Evolutionary conservation across 1,140 invertebrate species (phyloP), one percentile per base, ranked within the genome.

Genomic region (Protaetia brevitarsis): DNA sequence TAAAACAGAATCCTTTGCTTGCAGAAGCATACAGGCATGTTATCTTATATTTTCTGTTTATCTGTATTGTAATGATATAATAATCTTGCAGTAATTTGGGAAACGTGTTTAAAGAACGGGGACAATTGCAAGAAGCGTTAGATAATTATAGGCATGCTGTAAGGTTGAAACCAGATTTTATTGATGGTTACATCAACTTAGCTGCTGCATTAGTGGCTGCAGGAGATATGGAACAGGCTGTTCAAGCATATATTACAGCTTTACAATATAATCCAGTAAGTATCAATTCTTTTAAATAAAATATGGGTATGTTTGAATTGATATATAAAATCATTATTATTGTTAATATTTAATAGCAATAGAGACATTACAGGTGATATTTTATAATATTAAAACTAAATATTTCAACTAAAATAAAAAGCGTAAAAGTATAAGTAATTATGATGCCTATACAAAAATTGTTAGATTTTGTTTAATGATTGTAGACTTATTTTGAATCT

Each of bases 181-280:
- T 99, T 74, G 97, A 99, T 87, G 97, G 97, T n/a, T 99, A 99
- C 79, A 99, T 99, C 73, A 99, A 99, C 82, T 81, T 99, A 67
- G 97, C 97, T 2, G 96, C 97, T 28, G 97, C 97, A 19, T 83
- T 99, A 2, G 97, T 99, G 11, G 96, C 97, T 66, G 95, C 96
- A 19, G 95, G 96, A 23, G 97, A 99, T 77, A 97, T 99, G 93
- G 97, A 99, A 81, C 95, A 98, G 77, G 97, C 98, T 10, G 96
- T 99, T 23, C 95, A 98, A 80, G 96, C 97, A 26, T 99, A 99
- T 81, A 93, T 99, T 27, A 98, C 96, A 60, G 97, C 97, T 66
- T 82, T 99, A 67, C 97, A 99, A 81, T 99, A 99, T 80, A 99
- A 99, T 84, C 95, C 96, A 64, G 97, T 98, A 83, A 86, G 90